These are phyloP conservation scores for Nymphalis c-album DNA, from an alignment of 2,888 invertebrate genomes.

Conservation along the genomic window DNA sequence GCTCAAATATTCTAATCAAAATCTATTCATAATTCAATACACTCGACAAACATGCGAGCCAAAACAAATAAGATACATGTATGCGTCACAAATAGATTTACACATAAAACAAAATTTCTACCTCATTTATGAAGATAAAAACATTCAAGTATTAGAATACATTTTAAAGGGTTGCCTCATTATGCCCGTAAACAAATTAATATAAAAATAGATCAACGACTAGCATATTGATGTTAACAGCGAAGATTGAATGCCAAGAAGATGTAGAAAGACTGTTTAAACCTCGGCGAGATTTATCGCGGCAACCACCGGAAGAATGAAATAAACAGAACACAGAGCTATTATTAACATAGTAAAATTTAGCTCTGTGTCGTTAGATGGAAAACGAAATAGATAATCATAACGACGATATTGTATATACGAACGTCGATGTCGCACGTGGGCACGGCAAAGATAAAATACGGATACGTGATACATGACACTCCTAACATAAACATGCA, in stretches of 20 bases:
- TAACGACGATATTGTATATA: slow-evolving; percentile 15
- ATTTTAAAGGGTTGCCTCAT: slow-evolving; percentile 23
- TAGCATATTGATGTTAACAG: slow-evolving; percentile 24
- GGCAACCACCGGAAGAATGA: slow-evolving; percentile 59
- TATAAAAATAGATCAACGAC: slow-evolving; percentile 30
- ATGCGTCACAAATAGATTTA: too few species aligned
- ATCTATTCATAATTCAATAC: neutral
- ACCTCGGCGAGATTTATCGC: slow-evolving; percentile 56
- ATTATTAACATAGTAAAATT: slow-evolving; percentile 56
- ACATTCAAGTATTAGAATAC: neutral
- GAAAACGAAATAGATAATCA: slow-evolving; percentile 11
- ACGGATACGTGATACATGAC: slow-evolving; percentile 30
- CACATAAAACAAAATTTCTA: too few species aligned
- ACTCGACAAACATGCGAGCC: neutral
- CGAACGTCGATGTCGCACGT: slow-evolving; percentile 30
- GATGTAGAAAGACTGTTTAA: slow-evolving; percentile 52
- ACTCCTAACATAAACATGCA: slow-evolving; percentile 22
- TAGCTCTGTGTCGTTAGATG: slow-evolving; percentile 15
- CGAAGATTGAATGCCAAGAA: slow-evolving; percentile 24
- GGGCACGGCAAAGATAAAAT: slow-evolving; percentile 29
- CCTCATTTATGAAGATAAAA: neutral
- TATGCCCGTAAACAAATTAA: slow-evolving; percentile 13
- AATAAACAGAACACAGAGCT: slow-evolving; percentile 65
- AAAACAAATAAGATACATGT: too few species aligned
- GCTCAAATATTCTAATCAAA: too few species aligned